Evolutionary conservation across 2,113 vertebrate species (phyloP), one percentile per base, ranked within the genome.

Genomic region (Phrynosoma blainvillii): DNA sequence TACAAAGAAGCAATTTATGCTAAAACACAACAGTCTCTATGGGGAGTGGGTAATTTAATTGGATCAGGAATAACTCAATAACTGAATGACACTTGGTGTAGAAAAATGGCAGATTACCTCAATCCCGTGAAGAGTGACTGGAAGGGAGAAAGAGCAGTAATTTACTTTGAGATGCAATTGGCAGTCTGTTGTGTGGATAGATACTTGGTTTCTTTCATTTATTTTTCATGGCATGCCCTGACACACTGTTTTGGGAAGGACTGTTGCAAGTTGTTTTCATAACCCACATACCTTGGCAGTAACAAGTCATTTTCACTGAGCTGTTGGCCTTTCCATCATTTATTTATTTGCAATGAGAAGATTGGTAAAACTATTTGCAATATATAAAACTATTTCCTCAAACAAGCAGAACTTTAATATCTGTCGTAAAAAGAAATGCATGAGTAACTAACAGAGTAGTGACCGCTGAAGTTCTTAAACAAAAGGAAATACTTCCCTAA

Each of bases 401-500:
- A 66, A 68, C 12, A 27, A 16, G 21, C 36, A 89, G 0, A 5
- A 20, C 5, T 81, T 71, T 59, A 92, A 66, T 1, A 12, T 36
- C 54, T 27, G 83, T 66, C 88, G 76, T 90, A 85, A 74, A 90
- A 90, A 7, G 54, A 74, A 92, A 47, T 79, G 52, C 16, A 66
- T 21, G 65, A 66, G 77, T 82, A 92, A 89, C 89, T 88, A 92
- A 94, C 75, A 84, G 74, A 92, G 81, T 20, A 84, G 85, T 86
- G 88, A 25, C 47, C 79, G 89, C 88, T 90, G 88, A 91, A 89
- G 32, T 80, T 91, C 91, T 92, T 90, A 94, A 86, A 89, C 86
- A 76, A 87, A 27, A 68, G 56, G 71, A 2, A 86, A 56, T 47
- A 66, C 18, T 66, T 23, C 47, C 47, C 47, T 47, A 47, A 47